Conservation (phyloP, 2,888 invertebrate species). For the Pterostichus madidus region DNA sequence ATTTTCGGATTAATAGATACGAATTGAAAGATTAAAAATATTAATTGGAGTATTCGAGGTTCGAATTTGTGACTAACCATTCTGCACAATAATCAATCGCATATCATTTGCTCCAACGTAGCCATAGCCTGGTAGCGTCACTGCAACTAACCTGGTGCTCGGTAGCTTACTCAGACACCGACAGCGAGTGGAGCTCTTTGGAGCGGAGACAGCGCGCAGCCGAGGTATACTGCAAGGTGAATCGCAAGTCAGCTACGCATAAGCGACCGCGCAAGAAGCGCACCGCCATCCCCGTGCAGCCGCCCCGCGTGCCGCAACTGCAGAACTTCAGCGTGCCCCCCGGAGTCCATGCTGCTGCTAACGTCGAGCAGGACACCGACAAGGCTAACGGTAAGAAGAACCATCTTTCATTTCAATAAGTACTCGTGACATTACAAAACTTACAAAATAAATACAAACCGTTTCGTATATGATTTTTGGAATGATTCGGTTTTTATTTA, state of each 20-base stretch:
- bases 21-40: too few relatives aligned
- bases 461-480: too few relatives aligned
- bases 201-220: slow-evolving; percentile 81
- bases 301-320: slow-evolving; percentile 88
- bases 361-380: slow-evolving; percentile 73
- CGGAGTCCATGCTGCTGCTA: slow-evolving; percentile 73
- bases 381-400: slow-evolving; percentile 73
- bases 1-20: too few relatives aligned
- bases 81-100: too few relatives aligned
- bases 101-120: too few relatives aligned
- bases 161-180: slow-evolving; percentile 91
- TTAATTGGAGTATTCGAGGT: too few relatives aligned
- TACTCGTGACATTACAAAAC: not conserved
- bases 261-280: slow-evolving; percentile 87
- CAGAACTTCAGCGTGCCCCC: slow-evolving; percentile 74
- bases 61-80: too few relatives aligned
- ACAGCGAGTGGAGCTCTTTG: slow-evolving; percentile 90
- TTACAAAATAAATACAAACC: too few relatives aligned
- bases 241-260: slow-evolving; percentile 84
- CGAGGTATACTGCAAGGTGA: slow-evolving; percentile 83
- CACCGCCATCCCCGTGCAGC: slow-evolving; percentile 91
- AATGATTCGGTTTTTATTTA: too few relatives aligned
- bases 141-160: too few relatives aligned
- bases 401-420: not conserved
- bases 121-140: too few relatives aligned